These are phyloP conservation scores for Orchesellides sinensis DNA, from an alignment of 2,888 invertebrate species.

Conservation along the genomic window DNA sequence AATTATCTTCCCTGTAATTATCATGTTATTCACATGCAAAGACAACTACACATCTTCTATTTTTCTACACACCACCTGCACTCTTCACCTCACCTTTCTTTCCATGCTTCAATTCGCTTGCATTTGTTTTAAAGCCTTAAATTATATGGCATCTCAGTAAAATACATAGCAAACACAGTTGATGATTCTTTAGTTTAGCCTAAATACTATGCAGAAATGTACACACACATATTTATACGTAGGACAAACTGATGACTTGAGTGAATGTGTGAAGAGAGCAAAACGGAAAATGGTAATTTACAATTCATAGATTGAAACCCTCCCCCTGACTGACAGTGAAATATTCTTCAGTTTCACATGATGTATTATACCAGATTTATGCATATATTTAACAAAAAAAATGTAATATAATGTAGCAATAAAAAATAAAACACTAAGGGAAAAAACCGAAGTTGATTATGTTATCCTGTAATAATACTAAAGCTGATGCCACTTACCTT, in stretches of 20 bases:
- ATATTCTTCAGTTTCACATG: constrained; percentile 60
- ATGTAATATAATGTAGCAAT: constrained; percentile 26
- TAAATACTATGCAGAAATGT: no score
- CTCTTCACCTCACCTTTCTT: constrained; percentile 39
- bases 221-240: no score
- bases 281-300: constrained; percentile 65
- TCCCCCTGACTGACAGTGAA: constrained; percentile 65
- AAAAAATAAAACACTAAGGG: constrained; percentile 14
- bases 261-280: constrained; percentile 20
- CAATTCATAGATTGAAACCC: constrained; percentile 62
- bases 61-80: constrained; percentile 54
- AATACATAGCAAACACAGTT: no score
- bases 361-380: constrained; percentile 61
- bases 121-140: not conserved
- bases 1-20: constrained; percentile 65
- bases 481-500: no score
- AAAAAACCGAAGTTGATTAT: constrained; percentile 12
- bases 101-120: not conserved
- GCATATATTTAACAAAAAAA: constrained; percentile 41
- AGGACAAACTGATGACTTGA: constrained; percentile 12
- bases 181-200: no score
- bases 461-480: not conserved
- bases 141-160: constrained; percentile 10
- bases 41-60: constrained; percentile 57
- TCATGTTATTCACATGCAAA: constrained; percentile 66